These are phyloP conservation scores for Drosophila kanapiae DNA, from an alignment of 1,140 invertebrate genomes.

Conservation along the genomic window DNA sequence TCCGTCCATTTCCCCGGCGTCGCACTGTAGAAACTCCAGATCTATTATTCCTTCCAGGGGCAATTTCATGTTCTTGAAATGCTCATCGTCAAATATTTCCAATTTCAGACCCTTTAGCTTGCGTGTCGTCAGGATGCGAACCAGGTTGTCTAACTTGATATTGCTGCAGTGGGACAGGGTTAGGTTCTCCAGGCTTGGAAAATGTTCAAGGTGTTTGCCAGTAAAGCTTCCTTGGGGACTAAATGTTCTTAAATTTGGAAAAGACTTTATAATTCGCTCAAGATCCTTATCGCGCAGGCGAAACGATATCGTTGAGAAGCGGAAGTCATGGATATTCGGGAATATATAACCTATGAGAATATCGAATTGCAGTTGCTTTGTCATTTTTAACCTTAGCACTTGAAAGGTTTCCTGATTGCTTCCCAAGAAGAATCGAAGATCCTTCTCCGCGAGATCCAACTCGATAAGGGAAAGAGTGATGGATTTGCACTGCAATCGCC, in stretches of 20 bases:
- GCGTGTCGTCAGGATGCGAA: constrained; percentile 24
- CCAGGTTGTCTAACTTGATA: constrained; percentile 21
- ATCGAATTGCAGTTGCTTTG: constrained; percentile 10
- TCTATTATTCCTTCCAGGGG: constrained; percentile 27
- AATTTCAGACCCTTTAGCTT: constrained; percentile 44
- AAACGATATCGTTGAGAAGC: constrained; percentile 30
- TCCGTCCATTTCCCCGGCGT: constrained; percentile 15
- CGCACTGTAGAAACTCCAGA: constrained; percentile 41
- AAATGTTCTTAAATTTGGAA: constrained; percentile 58
- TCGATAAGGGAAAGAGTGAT: constrained; percentile 32
- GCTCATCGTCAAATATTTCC: not conserved
- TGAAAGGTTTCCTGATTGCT: constrained; percentile 21
- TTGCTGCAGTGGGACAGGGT: constrained; percentile 43
- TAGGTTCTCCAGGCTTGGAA: constrained; percentile 36
- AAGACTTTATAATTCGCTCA: constrained; percentile 26
- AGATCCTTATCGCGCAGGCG: constrained; percentile 40
- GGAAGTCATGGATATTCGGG: constrained; percentile 54
- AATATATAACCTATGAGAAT: constrained; percentile 22
- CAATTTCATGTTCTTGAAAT: constrained; percentile 1
- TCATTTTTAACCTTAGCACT: constrained; percentile 29
- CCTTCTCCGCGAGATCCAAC: not conserved
- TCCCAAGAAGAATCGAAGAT: constrained; percentile 41
- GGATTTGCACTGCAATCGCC: constrained; percentile 32
- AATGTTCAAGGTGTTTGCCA: constrained; percentile 33
- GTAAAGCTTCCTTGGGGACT: constrained; percentile 62